Evolutionary conservation across 2,113 vertebrate genomes (phyloP), one percentile per base, ranked within the genome.

Genomic region (Cavia aperea): DNA sequence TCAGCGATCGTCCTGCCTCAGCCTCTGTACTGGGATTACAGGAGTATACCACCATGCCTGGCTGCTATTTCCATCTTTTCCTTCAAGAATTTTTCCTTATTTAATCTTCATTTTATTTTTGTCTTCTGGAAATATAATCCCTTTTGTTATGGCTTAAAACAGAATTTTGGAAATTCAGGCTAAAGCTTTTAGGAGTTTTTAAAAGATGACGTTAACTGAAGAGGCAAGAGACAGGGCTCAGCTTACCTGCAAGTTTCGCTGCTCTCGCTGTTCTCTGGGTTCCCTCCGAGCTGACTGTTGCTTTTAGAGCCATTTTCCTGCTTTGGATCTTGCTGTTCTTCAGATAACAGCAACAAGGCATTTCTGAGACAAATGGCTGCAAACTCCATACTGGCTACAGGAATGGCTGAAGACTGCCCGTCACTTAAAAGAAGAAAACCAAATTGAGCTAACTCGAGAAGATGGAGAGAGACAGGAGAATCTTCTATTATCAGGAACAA

Each of bases 301-400:
- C 88, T 97, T 97, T 99, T 99, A 87, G 98, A 98, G 84, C 98
- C 97, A 90, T 98, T 99, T 95, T 99, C 99, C 33, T 98, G 98
- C 97, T 99, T 99, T 81, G 95, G 84, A 29, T 99, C 99, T 91
- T 98, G 98, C 87, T 98, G 98, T 93, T 99, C 99, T 90, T 99
- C 99, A 4, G 98, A 98, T 68, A 99, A 97, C 24, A 99, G 97
- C 89, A 99, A 97, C 96, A 99, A 97, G 66, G 98, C 99, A 58
- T 99, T 99, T 97, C 99, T 98, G 96, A 99, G 97, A 95, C 99
- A 99, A 96, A 99, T 99, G 0, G 99, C 99, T 86, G 99, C 99
- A 97, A 99, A 99, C 97, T 99, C 99, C 99, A 99, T 99, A 91
- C 99, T 99, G 94, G 99, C 99, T 93, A 99, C 99, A 68, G 99